Conservation (phyloP, 2,888 invertebrate species). For the Ophion obscuratus region DNA sequence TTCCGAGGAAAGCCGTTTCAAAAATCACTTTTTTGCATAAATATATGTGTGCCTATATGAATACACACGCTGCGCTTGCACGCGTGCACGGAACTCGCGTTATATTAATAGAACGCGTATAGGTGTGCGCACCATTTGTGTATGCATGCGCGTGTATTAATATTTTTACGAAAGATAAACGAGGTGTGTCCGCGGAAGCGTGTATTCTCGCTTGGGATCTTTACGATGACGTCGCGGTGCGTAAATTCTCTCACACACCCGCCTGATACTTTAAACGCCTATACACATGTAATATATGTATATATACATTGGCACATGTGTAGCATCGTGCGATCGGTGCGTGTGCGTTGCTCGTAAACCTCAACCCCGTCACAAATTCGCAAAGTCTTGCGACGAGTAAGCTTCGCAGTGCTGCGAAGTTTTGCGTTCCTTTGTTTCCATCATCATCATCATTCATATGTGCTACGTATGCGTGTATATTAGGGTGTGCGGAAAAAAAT, state of each 20-base stretch:
- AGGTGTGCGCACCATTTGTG: background rate
- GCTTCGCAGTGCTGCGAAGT: background rate
- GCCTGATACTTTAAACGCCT: background rate
- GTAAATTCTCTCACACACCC: constrained; percentile 33
- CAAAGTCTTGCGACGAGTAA: constrained; percentile 20
- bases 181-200: constrained; percentile 56
- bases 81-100: constrained; percentile 68
- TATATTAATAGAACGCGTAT: constrained; percentile 73
- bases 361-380: constrained; percentile 46
- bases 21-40: no score
- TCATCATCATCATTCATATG: background rate
- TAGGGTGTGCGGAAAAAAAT: no score
- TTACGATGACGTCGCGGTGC: constrained; percentile 50
- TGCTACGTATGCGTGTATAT: background rate
- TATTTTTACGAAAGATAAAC: constrained; percentile 40
- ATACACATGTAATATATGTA: background rate
- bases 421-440: background rate
- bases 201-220: constrained; percentile 59
- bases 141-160: constrained; percentile 15
- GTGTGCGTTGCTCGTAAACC: constrained; percentile 28
- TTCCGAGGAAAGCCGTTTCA: no score
- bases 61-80: constrained; percentile 35
- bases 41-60: background rate
- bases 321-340: constrained; percentile 13
- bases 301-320: constrained; percentile 1